Conservation (phyloP, 2,113 vertebrate genomes). For the Ia io region DNA sequence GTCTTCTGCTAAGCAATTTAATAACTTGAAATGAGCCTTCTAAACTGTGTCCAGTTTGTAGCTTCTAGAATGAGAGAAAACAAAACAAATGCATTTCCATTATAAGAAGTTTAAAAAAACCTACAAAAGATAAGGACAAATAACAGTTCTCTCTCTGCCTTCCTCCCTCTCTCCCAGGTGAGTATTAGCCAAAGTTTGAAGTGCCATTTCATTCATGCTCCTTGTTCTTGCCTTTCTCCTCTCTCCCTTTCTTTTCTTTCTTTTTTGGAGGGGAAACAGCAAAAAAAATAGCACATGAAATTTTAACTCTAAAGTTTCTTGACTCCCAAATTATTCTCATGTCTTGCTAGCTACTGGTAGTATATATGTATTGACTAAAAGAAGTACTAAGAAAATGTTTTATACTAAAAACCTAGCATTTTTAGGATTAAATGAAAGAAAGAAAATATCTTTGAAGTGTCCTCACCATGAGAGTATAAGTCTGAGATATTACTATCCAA, state of each 20-base stretch:
- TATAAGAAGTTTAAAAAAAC: not conserved
- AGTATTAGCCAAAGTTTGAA: not conserved
- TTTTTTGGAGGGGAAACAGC: not conserved
- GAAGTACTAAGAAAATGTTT: constrained; percentile 3
- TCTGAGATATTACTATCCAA: not conserved
- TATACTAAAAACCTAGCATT: not conserved
- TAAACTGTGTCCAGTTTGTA: constrained; percentile 93
- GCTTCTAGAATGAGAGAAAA: constrained; percentile 83
- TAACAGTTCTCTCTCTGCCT: not conserved
- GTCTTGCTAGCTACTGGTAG: not conserved
- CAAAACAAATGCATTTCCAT: not conserved
- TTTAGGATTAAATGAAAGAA: not conserved
- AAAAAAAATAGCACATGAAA: not conserved
- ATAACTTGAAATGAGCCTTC: constrained; percentile 97
- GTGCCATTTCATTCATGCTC: not conserved
- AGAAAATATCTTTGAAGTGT: not conserved
- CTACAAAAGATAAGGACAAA: not conserved
- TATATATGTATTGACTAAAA: not conserved
- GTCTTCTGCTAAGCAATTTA: constrained; percentile 93
- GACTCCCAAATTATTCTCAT: not conserved
- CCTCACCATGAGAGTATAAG: not conserved
- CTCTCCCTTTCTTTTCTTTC: not conserved
- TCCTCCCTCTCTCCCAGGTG: not conserved
- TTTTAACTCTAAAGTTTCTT: not conserved
- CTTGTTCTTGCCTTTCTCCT: not conserved